Evolutionary conservation across 2,113 vertebrate species (phyloP).

Genomic region (Mugil cephalus): DNA sequence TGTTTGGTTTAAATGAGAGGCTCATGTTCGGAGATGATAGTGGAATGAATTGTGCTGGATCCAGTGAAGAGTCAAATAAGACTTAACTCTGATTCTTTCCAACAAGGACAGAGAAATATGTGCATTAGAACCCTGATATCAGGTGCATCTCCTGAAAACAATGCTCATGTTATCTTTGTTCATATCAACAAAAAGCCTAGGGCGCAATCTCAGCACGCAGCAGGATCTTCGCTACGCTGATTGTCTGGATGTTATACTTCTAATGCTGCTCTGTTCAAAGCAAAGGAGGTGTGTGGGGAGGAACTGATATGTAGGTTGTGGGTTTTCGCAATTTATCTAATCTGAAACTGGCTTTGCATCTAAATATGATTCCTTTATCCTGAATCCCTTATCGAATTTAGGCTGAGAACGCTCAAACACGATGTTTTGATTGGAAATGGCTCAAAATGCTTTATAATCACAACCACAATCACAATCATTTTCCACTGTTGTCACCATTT

Average conservation of each 20-base stretch:
- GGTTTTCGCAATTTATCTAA: constrained; percentile 6
- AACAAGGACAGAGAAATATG: background rate
- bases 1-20: too few relatives aligned
- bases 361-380: constrained; percentile 2
- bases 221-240: constrained; percentile 30
- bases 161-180: constrained; percentile 50
- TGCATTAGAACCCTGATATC: constrained; percentile 15
- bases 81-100: background rate
- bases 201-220: constrained; percentile 23
- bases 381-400: background rate
- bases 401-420: background rate
- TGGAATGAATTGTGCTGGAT: too few relatives aligned
- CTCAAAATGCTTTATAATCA: background rate
- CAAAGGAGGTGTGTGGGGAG: background rate
- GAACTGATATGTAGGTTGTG: background rate
- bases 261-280: constrained; percentile 3
- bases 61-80: background rate
- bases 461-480: too few relatives aligned
- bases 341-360: constrained; percentile 5
- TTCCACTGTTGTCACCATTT: too few relatives aligned
- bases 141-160: background rate
- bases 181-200: constrained; percentile 26
- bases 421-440: background rate
- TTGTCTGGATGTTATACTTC: constrained; percentile 39
- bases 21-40: too few relatives aligned